Evolutionary conservation across 2,113 vertebrate genomes (phyloP).

Genomic region (Picathartes gymnocephalus): DNA sequence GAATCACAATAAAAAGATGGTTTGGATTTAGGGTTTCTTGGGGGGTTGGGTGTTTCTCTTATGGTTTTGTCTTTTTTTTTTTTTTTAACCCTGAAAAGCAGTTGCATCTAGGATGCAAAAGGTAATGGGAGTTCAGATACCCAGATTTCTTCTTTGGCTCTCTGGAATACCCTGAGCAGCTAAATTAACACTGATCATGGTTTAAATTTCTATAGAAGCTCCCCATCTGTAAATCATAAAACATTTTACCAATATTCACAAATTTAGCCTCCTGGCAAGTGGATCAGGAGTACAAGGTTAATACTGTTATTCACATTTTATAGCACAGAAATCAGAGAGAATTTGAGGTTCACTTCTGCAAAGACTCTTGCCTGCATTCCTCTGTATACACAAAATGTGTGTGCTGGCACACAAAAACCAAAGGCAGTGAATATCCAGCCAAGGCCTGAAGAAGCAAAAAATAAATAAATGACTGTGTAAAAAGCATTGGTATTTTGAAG

Average conservation of each 20-base stretch:
- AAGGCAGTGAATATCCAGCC: neutral
- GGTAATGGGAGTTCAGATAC: neutral
- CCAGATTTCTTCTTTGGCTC: neutral
- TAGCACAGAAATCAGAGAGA: conserved; percentile 10
- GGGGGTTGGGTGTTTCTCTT: neutral
- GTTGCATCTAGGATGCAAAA: neutral
- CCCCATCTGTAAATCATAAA: conserved; percentile 10
- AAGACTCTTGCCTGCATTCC: neutral
- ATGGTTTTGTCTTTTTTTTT: neutral
- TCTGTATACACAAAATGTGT: neutral
- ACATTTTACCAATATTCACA: neutral
- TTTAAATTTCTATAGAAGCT: neutral
- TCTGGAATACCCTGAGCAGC: neutral
- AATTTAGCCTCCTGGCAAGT: conserved; percentile 4
- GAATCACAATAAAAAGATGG: neutral
- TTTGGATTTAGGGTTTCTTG: neutral
- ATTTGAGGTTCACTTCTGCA: neutral
- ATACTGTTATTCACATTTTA: conserved; percentile 4
- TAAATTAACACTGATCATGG: neutral
- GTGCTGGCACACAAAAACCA: neutral
- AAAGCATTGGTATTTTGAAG: neutral
- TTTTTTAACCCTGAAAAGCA: neutral
- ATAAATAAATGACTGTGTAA: neutral
- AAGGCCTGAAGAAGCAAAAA: neutral
- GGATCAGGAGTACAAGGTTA: neutral